Base-by-base conservation (phyloP, 1,140 invertebrate species). In the Ruditapes philippinarum region DNA sequence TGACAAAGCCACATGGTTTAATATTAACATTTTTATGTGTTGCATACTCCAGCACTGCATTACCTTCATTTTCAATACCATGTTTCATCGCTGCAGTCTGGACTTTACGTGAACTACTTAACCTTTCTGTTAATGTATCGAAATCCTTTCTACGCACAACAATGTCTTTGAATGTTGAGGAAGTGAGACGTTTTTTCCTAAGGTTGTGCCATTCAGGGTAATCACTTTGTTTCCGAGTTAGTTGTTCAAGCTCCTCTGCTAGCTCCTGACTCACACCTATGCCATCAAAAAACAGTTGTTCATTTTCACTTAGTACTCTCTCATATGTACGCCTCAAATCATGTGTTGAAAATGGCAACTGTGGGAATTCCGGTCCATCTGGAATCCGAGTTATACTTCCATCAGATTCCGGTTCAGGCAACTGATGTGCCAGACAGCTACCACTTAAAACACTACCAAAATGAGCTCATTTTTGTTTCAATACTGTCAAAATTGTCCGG, bases 1-100 rank as follows among this genome's bases (percentile, higher is more conserved):
- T n/a, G 3, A 57, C 14, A 57, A 57, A 57, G 9, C 51, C 51
- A 57, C 51, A 57, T 3, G 3, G 7, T 57, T 57, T 57, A 9
- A 57, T 22, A 60, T 80, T 51, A 7, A 80, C 51, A 80, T 80
- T 51, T 57, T 57, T 60, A 33, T 80, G 78, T 7, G 45, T 80
- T 7, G 17, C 22, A 31, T 80, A 80, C 36, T 80, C 78, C n/a
- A 80, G 25, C 1, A 40, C 78, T 31, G 42, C 78, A 51, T 54
- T 40, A n/a, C n/a, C 5, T 60, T 54, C 78, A 78, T 78, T 19
- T 78, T 78, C 74, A 5, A 78, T 42, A 17, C 74, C 74, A 45
- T 78, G 45, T 33, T 78, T 78, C 36, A 78, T 78, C 14, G 42
- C 42, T 45, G 42, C 5, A 7, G 42, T 45, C 14, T 14, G 5